Base-by-base conservation (phyloP, 2,113 vertebrate genomes). In the Todiramphus saurophagus region DNA sequence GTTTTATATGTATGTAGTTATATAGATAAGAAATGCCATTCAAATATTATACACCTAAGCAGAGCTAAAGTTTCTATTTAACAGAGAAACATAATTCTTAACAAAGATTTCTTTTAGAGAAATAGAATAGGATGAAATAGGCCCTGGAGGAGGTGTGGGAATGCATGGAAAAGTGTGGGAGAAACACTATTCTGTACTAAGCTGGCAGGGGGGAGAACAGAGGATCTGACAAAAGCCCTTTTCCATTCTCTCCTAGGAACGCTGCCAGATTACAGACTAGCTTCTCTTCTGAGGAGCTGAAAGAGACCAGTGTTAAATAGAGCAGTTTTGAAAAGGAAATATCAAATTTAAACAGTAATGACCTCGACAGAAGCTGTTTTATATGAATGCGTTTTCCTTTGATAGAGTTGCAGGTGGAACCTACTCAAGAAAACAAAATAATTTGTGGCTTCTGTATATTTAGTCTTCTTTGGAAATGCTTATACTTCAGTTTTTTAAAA, bases 261-360 rank as follows among this genome's bases (percentile, higher is more conserved):
- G 17, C 43, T 90, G 93, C 92, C 92, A 95, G 90, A 75, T 95
- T 93, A 80, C 88, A 86, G 66, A 75, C 53, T 60, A 63, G n/a
- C 62, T 91, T 33, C 66, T 90, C 51, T 94, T 95, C 43, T 35
- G 80, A 75, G 87, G 53, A 84, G 16, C 16, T 37, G 89, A 94
- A 83, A 96, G 67, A 93, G 50, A 70, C 9, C 68, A 72, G 20
- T 95, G 89, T 93, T 92, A 76, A 93, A 77, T 4, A 92, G 64
- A 86, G 46, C 46, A 81, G 33, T 93, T 93, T 80, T 77, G 72
- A 84, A 84, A 96, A 87, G 56, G 7, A 72, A 72, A 27, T 86
- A 81, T 39, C 56, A 78, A 78, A 77, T 1, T 1, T 8, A 83
- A 83, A 18, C 16, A 59, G 27, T 18, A 93, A 30, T 35, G 56